Base-by-base conservation (phyloP, 1,140 invertebrate genomes). In the Copidosoma floridanum region DNA sequence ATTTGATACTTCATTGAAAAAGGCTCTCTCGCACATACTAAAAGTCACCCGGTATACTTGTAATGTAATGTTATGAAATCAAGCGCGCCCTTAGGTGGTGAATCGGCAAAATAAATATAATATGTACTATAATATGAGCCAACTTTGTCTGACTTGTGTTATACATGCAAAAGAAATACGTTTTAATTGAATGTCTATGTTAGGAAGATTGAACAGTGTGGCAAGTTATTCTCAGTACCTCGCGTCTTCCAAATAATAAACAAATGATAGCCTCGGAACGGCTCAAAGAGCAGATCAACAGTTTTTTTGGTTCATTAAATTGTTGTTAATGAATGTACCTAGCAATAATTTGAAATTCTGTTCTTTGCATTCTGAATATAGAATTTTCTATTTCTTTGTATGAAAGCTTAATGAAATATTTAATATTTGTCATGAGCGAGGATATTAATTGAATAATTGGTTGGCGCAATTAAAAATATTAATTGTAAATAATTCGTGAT, bases 201-300 rank as follows among this genome's bases (percentile, higher is more conserved):
- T 24, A 44, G n/a, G n/a, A n/a, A n/a, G n/a, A n/a, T n/a, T n/a
- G 7, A 4, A 51, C 12, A 29, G 10, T 51, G 51, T 43, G 27
- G 26, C 8, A 3, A 41, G 11, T 61, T 24, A 56, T 56, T 10
- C 43, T 56, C 24, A 37, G 38, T 56, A 55, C 46, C 53, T 61
- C 20, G 59, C 46, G 46, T 61, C 46, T 61, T 61, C 52, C 53
- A 56, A 56, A 55, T 27, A 20, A 47, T 55, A 51, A 54, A 61
- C 50, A 32, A 60, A n/a, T n/a, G n/a, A n/a, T n/a, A n/a, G n/a
- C 56, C 37, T 52, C 54, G 38, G 18, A 62, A 40, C 52, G 27
- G 38, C 27, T 58, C 38, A 5, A 41, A 57, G 46, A 57, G 47
- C 44, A 26, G n/a, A n/a, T n/a, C n/a, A n/a, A n/a, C n/a, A n/a